Evolutionary conservation across 2,888 invertebrate genomes (phyloP).

Genomic region (Ormyrus rosae): DNA sequence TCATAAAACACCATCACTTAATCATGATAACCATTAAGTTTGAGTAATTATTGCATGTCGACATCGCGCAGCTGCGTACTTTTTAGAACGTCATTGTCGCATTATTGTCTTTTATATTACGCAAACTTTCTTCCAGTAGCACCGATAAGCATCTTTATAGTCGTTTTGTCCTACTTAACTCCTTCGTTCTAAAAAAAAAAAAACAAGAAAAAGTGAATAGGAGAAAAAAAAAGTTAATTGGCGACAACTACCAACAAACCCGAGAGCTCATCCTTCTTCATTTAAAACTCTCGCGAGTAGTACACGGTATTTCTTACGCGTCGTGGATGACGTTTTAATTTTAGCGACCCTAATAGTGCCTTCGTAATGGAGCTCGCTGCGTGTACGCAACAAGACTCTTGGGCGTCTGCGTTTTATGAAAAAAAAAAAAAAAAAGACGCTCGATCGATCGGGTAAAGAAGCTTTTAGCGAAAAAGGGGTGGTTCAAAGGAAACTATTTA

Average conservation of each 20-base stretch:
- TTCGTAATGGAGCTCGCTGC: neutral
- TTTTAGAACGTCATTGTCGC: no score
- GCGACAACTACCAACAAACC: conserved; percentile 14
- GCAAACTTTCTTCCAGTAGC: neutral
- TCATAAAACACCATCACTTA: no score
- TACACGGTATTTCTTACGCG: no score
- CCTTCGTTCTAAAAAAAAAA: conserved; percentile 1
- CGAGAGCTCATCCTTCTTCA: conserved; percentile 14
- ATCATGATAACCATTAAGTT: no score
- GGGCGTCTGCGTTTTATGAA: neutral
- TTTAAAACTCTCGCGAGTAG: neutral
- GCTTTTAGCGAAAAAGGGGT: neutral
- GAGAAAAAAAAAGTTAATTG: conserved; percentile 5
- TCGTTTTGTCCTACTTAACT: conserved; percentile 31
- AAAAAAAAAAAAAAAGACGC: no score
- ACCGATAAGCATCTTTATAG: conserved; percentile 36
- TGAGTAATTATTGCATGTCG: no score
- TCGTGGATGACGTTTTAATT: conserved; percentile 18
- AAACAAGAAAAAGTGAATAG: neutral
- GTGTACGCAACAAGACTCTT: neutral
- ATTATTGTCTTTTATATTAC: conserved; percentile 1
- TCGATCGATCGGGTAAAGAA: conserved; percentile 1
- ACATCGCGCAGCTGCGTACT: no score
- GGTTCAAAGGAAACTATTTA: neutral
- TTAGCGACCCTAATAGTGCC: neutral